phyloP scores from a whole-genome alignment of 2,113 vertebrate genomes.

The Acrocephalus kingi region DNA sequence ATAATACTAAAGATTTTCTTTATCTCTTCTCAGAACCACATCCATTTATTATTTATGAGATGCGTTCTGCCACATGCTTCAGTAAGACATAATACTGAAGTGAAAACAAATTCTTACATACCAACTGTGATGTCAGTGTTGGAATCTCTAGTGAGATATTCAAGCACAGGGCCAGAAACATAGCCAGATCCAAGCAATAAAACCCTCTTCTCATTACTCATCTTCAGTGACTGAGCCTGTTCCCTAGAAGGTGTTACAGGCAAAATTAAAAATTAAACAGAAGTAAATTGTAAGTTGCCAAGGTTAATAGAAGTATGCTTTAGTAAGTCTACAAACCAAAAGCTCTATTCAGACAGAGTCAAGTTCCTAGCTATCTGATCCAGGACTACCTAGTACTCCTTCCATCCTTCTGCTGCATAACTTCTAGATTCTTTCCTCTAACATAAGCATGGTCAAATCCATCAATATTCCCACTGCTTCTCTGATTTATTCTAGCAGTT shows the following conservation, averaged over 20 bases:
- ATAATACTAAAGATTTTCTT: neutral
- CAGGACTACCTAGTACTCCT: neutral
- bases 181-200: conserved; percentile 93
- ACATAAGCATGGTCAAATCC: neutral
- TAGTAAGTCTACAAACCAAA: neutral
- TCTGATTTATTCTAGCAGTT: neutral
- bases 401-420: neutral
- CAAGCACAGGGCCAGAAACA: conserved; percentile 90
- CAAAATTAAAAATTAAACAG: conserved; percentile 11
- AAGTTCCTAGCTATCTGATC: neutral
- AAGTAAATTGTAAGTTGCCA: neutral
- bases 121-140: conserved; percentile 87
- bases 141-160: conserved; percentile 88
- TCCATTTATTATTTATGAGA: neutral
- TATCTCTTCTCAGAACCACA: neutral
- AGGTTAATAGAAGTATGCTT: neutral
- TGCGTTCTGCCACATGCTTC: neutral
- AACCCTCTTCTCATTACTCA: conserved; percentile 83
- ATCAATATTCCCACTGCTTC: neutral
- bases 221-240: conserved; percentile 79
- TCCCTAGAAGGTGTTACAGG: conserved; percentile 76
- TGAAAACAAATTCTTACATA: conserved; percentile 67
- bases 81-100: neutral
- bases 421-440: neutral
- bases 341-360: neutral